Conservation (phyloP, 2,113 vertebrate genomes). For the Stomatorhinus ivindoensis region DNA sequence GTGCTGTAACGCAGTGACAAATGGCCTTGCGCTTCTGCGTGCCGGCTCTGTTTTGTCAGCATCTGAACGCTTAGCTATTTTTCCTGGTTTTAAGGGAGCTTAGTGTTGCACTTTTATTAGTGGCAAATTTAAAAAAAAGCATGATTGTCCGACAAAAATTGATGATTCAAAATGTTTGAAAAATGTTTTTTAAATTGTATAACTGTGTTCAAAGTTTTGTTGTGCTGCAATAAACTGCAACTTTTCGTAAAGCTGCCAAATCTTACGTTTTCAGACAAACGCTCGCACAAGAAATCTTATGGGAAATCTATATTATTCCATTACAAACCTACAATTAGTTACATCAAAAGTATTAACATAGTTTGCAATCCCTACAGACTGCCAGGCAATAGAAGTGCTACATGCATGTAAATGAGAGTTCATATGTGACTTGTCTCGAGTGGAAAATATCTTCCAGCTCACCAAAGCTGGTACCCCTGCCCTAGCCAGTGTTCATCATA, state of each 20-base stretch:
- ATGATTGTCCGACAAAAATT: not conserved
- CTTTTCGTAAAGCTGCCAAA: not conserved
- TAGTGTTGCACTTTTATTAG: not conserved
- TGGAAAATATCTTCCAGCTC: not conserved
- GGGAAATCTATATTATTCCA: too few relatives aligned
- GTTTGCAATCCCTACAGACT: not conserved
- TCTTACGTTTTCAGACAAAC: too few relatives aligned
- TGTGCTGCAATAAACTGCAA: not conserved
- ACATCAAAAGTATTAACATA: not conserved
- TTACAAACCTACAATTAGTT: too few relatives aligned
- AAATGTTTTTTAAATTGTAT: not conserved
- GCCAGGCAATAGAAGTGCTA: not conserved
- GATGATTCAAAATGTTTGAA: not conserved
- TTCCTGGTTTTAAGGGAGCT: not conserved
- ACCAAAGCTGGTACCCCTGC: not conserved
- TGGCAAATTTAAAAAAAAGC: not conserved
- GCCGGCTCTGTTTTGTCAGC: not conserved
- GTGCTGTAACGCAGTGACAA: slow-evolving; percentile 8
- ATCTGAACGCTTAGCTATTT: not conserved
- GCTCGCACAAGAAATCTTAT: too few relatives aligned
- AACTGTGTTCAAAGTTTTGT: not conserved
- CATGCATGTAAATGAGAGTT: not conserved
- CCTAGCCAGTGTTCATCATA: not conserved
- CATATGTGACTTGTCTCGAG: not conserved
- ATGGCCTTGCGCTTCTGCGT: not conserved